Evolutionary conservation across 2,888 invertebrate genomes (phyloP), one percentile per base, ranked within the genome.

Genomic region (Drosophila colorata): DNA sequence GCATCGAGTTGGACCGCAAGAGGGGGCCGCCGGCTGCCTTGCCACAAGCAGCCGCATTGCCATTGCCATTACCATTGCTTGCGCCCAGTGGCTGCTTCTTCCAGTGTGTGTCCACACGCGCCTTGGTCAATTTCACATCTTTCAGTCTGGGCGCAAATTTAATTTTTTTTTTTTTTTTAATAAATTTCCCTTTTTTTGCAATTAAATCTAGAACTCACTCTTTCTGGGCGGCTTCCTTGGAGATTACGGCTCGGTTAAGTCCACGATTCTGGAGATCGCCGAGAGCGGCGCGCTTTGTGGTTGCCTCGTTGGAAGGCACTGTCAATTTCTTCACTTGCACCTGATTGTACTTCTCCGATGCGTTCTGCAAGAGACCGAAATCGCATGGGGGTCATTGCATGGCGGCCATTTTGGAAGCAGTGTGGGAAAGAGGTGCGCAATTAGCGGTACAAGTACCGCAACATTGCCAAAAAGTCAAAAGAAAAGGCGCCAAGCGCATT

Each of bases 221-320:
- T 68, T 91, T 91, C 49, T 88, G 84, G 0, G 78, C 84, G 8
- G 71, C 88, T 56, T 92, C 90, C 47, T 88, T 90, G 28, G 73
- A 72, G 40, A 79, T 67, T 1, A 81, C 69, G 28, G 75, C 80
- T 16, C 89, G 91, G 6, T 90, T 90, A 5, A 91, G 64, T 14
- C 93, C 93, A 65, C 92, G 93, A 81, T 93, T 93, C 25, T 93
- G 93, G 51, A 93, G 90, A 80, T 94, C 94, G 4, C 93, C 93
- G 37, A 93, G 86, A 14, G 93, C 94, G 20, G 93, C 91, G 71
- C 93, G 90, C 70, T 91, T 92, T 41, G 87, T 78, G 73, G 71
- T 74, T 38, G 71, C 89, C 65, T 83, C 87, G 49, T 83, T 84
- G 20, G 86, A 75, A 69, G 87, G 78, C 57, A 78, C 79, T 61